phyloP scores from a whole-genome alignment of 2,888 invertebrate genomes.

The Ennomos quercinarius region DNA sequence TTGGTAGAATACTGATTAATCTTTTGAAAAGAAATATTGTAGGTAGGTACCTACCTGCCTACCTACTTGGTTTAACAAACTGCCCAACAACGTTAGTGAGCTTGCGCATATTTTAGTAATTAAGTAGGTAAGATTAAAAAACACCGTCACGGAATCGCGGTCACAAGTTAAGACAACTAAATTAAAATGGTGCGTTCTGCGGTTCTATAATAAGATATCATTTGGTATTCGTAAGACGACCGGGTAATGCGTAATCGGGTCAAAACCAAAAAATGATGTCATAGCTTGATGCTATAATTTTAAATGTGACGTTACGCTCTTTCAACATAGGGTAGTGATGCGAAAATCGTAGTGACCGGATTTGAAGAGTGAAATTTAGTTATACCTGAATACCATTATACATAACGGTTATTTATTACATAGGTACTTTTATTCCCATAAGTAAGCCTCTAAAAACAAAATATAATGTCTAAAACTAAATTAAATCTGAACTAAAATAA shows the following conservation, averaged over 20 bases:
- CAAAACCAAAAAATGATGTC: conserved; percentile 70
- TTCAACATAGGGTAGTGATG: conserved; percentile 61
- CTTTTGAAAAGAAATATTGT: no score
- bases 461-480: no score
- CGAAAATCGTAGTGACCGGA: conserved; percentile 21
- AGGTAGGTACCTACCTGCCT: no score
- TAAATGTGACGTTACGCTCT: conserved; percentile 75
- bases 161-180: conserved; percentile 38
- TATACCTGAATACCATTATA: no score
- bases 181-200: conserved; percentile 40
- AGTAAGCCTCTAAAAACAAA: no score
- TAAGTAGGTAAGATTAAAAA: conserved; percentile 29
- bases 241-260: conserved; percentile 67
- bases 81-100: conserved; percentile 10
- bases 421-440: no score
- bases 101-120: conserved; percentile 10
- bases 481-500: no score
- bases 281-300: conserved; percentile 71
- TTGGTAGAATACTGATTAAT: no score
- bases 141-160: conserved; percentile 19
- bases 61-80: conserved; percentile 18
- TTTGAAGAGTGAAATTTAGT: not conserved
- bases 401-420: no score
- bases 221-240: conserved; percentile 51
- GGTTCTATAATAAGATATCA: conserved; percentile 38